Conservation (phyloP, 2,113 vertebrate species). For the Opisthocomus hoazin region DNA sequence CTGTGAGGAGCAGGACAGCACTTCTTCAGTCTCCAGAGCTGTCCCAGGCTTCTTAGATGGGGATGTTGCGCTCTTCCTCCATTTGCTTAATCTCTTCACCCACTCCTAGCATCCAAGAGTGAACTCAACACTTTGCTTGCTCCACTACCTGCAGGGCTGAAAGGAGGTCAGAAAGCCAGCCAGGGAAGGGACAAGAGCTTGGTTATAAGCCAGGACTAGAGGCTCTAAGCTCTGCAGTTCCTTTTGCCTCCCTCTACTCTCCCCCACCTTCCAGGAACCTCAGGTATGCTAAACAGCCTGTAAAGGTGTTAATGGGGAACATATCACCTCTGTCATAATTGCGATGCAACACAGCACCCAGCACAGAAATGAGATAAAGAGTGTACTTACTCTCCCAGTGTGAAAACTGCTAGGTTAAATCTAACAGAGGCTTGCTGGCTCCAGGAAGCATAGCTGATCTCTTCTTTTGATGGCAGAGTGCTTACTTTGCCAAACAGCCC, state of each 20-base stretch:
- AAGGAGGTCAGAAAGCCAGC: not conserved
- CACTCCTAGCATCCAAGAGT: not conserved
- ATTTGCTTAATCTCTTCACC: not conserved
- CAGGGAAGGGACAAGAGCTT: not conserved
- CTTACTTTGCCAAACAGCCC: constrained; percentile 16
- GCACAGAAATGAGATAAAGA: constrained; percentile 20
- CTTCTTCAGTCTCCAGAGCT: not conserved
- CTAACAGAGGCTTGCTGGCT: not conserved
- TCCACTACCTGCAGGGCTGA: not conserved
- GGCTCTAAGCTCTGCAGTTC: not conserved
- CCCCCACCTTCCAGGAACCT: not conserved
- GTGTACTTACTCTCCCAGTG: not conserved
- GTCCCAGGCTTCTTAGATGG: not conserved
- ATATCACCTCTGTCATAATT: constrained; percentile 30
- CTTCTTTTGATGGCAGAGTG: constrained; percentile 29
- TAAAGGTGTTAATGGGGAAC: constrained; percentile 37
- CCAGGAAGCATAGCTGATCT: not conserved
- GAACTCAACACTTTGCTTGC: not conserved
- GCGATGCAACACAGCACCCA: not conserved
- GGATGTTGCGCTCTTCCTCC: not conserved
- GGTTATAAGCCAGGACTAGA: not conserved
- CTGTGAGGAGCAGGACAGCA: not conserved
- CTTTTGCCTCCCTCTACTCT: not conserved
- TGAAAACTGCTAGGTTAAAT: constrained; percentile 38
- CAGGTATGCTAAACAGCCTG: constrained; percentile 38